These are phyloP conservation scores for Antitype chi DNA, from an alignment of 2,888 invertebrate species.

Conservation along the genomic window DNA sequence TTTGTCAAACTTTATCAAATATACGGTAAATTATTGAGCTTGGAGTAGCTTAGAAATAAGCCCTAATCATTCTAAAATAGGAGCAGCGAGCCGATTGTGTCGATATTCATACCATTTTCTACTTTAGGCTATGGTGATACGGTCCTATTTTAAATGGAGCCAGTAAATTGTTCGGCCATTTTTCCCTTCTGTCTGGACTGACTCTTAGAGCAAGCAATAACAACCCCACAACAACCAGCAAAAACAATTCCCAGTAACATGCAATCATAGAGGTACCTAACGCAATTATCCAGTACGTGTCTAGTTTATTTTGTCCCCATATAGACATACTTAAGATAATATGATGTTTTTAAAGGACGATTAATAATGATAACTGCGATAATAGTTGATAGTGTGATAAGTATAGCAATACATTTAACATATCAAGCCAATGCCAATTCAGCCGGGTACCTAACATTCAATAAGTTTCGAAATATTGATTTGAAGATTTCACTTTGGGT, in stretches of 20 bases:
- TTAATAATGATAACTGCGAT: constrained; percentile 3
- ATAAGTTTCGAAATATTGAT: background rate
- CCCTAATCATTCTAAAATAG: background rate
- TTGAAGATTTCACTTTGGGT: no score
- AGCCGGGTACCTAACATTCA: background rate
- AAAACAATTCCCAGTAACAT: background rate
- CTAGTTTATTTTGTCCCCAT: background rate
- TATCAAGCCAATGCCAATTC: background rate
- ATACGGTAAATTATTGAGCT: background rate
- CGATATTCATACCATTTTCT: no score
- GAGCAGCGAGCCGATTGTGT: no score
- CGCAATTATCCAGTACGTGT: background rate
- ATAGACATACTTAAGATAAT: background rate
- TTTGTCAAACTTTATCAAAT: background rate
- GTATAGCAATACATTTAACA: background rate
- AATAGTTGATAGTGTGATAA: background rate
- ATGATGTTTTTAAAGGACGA: background rate
- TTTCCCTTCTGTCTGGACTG: no score
- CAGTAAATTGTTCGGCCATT: no score
- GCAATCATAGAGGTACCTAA: background rate
- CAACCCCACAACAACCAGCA: no score
- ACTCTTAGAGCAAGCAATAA: no score
- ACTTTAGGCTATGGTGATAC: no score
- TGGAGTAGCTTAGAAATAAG: background rate
- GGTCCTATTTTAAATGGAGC: no score